These are phyloP conservation scores for Drosophila imparisetae DNA, from an alignment of 2,888 invertebrate species.

Conservation along the genomic window DNA sequence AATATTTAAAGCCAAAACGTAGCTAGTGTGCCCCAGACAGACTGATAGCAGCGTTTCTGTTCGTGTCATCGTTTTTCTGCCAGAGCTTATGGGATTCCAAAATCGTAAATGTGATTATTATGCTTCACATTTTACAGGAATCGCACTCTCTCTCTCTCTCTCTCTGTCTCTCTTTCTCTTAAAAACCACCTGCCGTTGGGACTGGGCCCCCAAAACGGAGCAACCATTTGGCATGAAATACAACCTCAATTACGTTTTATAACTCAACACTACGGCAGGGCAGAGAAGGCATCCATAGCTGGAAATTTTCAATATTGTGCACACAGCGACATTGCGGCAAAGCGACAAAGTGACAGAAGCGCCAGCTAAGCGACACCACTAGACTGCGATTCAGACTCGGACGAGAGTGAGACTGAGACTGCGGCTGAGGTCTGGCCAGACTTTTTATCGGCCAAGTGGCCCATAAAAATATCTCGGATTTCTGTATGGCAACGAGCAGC, in stretches of 20 bases:
- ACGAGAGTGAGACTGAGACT: background rate
- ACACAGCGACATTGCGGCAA: slow-evolving; percentile 15
- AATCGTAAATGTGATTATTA: slow-evolving; percentile 50
- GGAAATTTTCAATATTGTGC: slow-evolving; percentile 57
- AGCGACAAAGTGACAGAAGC: slow-evolving; percentile 40
- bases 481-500: slow-evolving; percentile 25
- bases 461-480: slow-evolving; percentile 59
- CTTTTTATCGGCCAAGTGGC: slow-evolving; percentile 51
- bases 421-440: slow-evolving; percentile 40
- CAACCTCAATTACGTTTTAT: slow-evolving; percentile 69
- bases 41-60: slow-evolving; percentile 9
- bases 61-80: slow-evolving; percentile 16
- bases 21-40: slow-evolving; percentile 1
- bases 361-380: slow-evolving; percentile 14
- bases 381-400: slow-evolving; percentile 9
- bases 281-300: slow-evolving; percentile 13
- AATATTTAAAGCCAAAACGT: slow-evolving; percentile 30
- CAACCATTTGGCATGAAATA: slow-evolving; percentile 65
- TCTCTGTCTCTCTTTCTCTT: background rate
- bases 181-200: slow-evolving; percentile 45
- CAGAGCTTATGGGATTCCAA: slow-evolving; percentile 41
- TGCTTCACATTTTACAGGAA: slow-evolving; percentile 18
- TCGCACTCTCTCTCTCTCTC: background rate
- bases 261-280: slow-evolving; percentile 44
- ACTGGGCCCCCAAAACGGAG: slow-evolving; percentile 6